A percentile compares a stretch with the other conserved stretches of the same genome.
Conservation (phyloP, 2,797 vertebrate species). For the Oreochromis mossambicus region DNA sequence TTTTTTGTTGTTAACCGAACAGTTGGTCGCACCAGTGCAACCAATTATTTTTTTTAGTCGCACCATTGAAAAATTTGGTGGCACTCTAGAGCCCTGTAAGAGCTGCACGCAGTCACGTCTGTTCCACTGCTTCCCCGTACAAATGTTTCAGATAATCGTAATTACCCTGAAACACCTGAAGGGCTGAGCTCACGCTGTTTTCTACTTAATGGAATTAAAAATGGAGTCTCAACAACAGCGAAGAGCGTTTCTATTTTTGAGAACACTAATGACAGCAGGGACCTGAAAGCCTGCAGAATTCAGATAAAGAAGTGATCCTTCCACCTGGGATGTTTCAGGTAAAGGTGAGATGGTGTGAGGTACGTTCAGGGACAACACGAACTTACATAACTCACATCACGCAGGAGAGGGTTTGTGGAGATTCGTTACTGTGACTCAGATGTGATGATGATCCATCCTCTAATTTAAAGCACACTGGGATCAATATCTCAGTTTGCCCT, state of each 20-base stretch:
- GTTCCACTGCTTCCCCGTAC: not conserved
- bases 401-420: not conserved
- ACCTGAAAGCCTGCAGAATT: not conserved
- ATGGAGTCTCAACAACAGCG: not conserved
- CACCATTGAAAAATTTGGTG: no score
- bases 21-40: no score
- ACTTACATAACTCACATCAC: not conserved
- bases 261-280: accelerated
- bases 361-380: not conserved
- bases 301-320: not conserved
- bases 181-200: accelerated
- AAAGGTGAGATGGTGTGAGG: not conserved
- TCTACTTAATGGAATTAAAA: not conserved
- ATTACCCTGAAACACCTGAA: not conserved
- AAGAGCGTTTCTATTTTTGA: not conserved
- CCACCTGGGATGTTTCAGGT: not conserved
- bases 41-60: no score
- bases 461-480: not conserved
- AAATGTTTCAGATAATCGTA: not conserved
- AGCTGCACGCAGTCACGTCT: not conserved
- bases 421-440: not conserved
- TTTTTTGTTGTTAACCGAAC: no score
- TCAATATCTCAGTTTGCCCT: not conserved
- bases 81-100: no score
- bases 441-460: not conserved